Evolutionary conservation across 2,888 invertebrate genomes (phyloP), one percentile per base, ranked within the genome.

Genomic region (Bombylius major): DNA sequence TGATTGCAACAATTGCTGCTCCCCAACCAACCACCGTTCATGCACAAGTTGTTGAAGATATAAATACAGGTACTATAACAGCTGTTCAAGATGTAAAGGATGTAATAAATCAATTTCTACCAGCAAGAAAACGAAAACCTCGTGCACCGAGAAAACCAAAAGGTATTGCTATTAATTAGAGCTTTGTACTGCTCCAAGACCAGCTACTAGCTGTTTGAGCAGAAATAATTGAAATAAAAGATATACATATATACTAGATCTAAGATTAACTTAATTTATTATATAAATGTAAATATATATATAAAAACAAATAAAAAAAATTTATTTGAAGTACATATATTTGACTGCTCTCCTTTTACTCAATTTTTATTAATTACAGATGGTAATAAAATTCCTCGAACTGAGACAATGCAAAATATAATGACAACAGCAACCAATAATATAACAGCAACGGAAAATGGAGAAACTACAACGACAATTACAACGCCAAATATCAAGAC

Each of bases 41-140:
- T 52, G 73, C 73, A 52, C 74, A 73, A 63, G 73, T 73, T 63
- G 74, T 73, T 23, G 73, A 73, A 62, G 74, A 73, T 60, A 72
- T 75, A 23, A 71, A 71, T 52, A 71, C 72, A 53, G 72, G 71
- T 59, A 71, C 70, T 56, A 71, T 71, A 66, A 73, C 64, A 56
- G 74, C 61, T 57, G 71, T 57, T n/a, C 65, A 64, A 46, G 59
- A 70, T 36, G 65, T 72, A 1, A 69, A 69, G 45, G 73, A 76
- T 64, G 67, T 69, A 32, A 75, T 77, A 54, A 78, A 77, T 63
- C 74, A 79, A 54, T 77, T 76, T 62, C 72, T 77, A 56, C 78
- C 78, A 39, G 72, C 77, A 51, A 74, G 79, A 42, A 75, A 79
- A 61, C 75, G 77, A 54, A 79, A 78, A 66, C 79, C 78, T 58